Evolutionary conservation across 2,113 vertebrate genomes (phyloP), one percentile per base, ranked within the genome.

Genomic region (Hyla sarda): DNA sequence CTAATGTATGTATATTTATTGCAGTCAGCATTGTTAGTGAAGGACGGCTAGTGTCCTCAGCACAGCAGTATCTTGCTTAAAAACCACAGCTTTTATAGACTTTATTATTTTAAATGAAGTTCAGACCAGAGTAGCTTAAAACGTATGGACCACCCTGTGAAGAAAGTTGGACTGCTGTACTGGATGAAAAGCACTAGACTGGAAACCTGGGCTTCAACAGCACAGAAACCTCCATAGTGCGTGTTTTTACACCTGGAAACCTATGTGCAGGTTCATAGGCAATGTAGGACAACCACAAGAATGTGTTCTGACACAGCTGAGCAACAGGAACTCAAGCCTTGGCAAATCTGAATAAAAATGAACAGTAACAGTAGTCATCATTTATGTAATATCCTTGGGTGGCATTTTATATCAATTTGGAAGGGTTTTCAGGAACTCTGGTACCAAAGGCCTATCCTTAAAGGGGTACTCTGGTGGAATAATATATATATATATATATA

Each of bases 201-300:
- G 47, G 47, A 76, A 76, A 50, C 16, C 47, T 52, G 48, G 74
- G 74, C 47, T 76, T 52, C 74, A 47, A 19, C 54, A 45, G 34
- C 37, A 30, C 56, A 34, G 21, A 62, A 45, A 58, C 54, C 19
- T 62, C 37, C 34, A 47, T 60, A 21, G 4, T 41, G 54, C 7
- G 21, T 81, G 78, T 81, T 81, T 58, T 81, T 81, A 45, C 78
- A 81, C 78, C 78, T 81, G 78, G 56, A 60, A 81, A 52, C 34
- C 56, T 65, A 41, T 41, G 28, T n/a, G 78, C 54, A 81, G 56
- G 34, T 81, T 81, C 37, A 58, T 45, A 62, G 56, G 34, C 23
- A 81, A 65, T 41, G 78, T 30, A 62, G 56, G 54, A 47, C 54
- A 81, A 47, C 78, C 78, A 45, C 32, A 81, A 56, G 78, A 60